A percentile compares a stretch with the other conserved stretches of the same genome.
phyloP scores from a whole-genome alignment of 2,113 vertebrate species.

The Hemichromis elongatus region DNA sequence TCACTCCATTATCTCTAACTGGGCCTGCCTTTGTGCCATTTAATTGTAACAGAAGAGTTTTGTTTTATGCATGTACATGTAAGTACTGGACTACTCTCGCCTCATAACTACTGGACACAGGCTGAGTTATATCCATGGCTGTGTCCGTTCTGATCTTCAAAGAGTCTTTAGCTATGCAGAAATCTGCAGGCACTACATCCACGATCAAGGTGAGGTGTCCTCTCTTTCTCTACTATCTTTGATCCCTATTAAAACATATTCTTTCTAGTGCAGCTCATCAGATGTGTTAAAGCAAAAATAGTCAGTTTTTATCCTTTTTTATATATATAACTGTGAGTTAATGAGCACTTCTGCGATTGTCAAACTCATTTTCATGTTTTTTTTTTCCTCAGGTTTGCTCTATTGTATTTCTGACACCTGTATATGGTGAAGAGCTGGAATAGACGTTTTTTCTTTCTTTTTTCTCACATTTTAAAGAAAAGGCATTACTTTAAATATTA shows the following conservation, averaged over 20 bases:
- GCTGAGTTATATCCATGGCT: not conserved
- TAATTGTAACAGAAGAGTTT: not conserved
- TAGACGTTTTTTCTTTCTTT: not conserved
- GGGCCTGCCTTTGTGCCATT: not conserved
- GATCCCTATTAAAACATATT: slow-evolving; percentile 2
- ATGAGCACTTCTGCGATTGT: not conserved
- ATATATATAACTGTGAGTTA: not conserved
- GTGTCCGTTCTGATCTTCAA: not conserved
- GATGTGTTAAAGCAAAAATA: not conserved
- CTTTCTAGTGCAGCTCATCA: not conserved
- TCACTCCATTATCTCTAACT: not conserved
- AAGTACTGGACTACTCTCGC: not conserved
- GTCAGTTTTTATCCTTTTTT: not conserved
- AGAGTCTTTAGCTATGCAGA: not conserved
- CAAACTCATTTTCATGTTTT: not conserved
- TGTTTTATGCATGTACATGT: not conserved
- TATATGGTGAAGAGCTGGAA: not conserved
- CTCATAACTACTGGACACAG: not conserved
- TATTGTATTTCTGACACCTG: not conserved
- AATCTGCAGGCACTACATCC: not conserved
- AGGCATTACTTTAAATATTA: not conserved
- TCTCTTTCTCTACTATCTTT: not conserved
- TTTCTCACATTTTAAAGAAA: not conserved
- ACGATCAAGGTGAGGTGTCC: not conserved
- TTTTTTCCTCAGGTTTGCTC: not conserved